Base-by-base conservation (phyloP, 2,888 invertebrate species). In the Zhuqinia jingwanae region DNA sequence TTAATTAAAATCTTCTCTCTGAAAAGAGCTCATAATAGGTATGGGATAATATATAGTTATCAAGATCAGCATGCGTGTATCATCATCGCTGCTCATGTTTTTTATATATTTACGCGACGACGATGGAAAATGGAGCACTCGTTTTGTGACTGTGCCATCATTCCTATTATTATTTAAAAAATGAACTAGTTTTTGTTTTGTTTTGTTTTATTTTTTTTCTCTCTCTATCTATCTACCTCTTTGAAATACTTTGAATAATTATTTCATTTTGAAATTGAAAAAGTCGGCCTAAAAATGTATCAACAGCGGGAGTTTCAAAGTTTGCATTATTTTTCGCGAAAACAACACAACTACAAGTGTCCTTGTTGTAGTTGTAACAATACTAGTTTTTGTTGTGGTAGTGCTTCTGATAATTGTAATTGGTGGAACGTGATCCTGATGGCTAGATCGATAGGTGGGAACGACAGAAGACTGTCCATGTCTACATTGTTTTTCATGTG, bases 371-470 rank as follows among this genome's bases (percentile, higher is more conserved):
- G 11, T 20, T 6, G 15, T 2, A n/a, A n/a, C 13, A 2, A 2
- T 50, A 2, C n/a, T 50, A 15, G n/a, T 56, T 20, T 56, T 17
- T 2, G 58, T 58, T 25, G 68, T 68, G 36, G 36, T 36, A 15
- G 47, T 17, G 45, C 45, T 47, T 68, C 36, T 68, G 27, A 68
- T 68, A 20, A 45, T 70, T 25, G 17, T 65, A 20, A 45, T 70
- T 47, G 17, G 50, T 65, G 76, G 65, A 65, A 83, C 76, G 83
- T 82, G 82, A 82, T 25, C 17, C 36, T 53, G 75, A 65, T 65
- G 15, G n/a, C 6, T 53, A 60, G 11, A 25, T n/a, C 63, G 36
- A 63, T 63, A 30, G 15, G 30, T n/a, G 27, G 56, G 36, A 36
- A 36, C 36, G 36, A 36, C 36, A 36, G 36, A 6, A 36, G 8